Evolutionary conservation across 2,888 invertebrate species (phyloP).

Genomic region (Syrphus vitripennis): DNA sequence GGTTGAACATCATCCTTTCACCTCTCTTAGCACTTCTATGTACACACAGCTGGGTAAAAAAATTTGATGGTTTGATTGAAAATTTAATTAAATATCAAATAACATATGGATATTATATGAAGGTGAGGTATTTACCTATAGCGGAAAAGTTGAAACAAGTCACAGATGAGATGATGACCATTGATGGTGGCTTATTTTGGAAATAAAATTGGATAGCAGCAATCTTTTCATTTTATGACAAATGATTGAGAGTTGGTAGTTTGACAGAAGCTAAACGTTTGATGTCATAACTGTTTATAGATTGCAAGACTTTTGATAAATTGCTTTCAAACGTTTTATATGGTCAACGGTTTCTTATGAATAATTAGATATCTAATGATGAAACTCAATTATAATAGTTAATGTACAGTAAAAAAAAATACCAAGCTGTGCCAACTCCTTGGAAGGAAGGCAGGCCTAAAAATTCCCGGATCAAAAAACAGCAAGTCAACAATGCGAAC

Average conservation of each 20-base stretch:
- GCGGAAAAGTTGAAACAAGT: slow-evolving; percentile 29
- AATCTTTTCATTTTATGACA: slow-evolving; percentile 33
- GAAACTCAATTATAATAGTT: not conserved
- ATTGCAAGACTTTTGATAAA: slow-evolving; percentile 19
- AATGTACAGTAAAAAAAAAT: no score
- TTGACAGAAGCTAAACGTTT: slow-evolving; percentile 62
- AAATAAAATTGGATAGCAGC: slow-evolving; percentile 5
- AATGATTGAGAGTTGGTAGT: slow-evolving; percentile 47
- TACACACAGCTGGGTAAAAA: slow-evolving; percentile 16
- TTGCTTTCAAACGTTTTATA: slow-evolving; percentile 15
- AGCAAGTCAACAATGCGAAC: no score
- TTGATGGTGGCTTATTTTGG: not conserved
- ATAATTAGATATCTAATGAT: not conserved
- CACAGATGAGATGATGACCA: not conserved
- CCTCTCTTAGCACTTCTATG: slow-evolving; percentile 10
- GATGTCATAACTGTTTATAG: slow-evolving; percentile 56
- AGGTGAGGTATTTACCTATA: not conserved
- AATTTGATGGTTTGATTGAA: slow-evolving; percentile 64
- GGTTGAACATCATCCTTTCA: slow-evolving; percentile 68
- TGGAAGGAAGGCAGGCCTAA: no score
- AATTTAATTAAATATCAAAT: slow-evolving; percentile 62
- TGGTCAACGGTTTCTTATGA: slow-evolving; percentile 7
- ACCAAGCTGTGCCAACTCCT: no score
- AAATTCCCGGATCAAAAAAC: no score
- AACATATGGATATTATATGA: not conserved